Evolutionary conservation across 2,888 invertebrate genomes (phyloP).

Genomic region (Campopleginae sp.): DNA sequence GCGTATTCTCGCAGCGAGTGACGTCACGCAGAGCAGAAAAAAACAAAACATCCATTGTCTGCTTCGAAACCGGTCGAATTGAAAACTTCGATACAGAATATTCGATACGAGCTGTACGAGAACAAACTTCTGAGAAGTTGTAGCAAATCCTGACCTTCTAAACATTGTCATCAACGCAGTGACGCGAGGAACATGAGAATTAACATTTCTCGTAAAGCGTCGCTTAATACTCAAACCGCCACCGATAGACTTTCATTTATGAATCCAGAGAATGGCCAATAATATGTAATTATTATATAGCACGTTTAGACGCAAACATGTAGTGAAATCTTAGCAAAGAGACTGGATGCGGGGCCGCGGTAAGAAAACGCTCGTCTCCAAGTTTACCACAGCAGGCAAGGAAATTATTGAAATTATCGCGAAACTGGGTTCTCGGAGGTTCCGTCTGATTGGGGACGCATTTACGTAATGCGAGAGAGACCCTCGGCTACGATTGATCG

Average conservation of each 20-base stretch:
- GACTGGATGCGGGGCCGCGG: neutral
- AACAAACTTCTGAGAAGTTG: neutral
- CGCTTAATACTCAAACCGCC: neutral
- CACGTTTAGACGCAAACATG: neutral
- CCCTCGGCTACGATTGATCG: neutral
- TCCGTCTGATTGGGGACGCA: neutral
- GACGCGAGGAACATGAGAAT: neutral
- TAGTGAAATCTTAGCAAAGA: slow-evolving; percentile 24
- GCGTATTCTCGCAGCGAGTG: neutral
- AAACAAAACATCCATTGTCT: neutral
- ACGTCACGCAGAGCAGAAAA: neutral
- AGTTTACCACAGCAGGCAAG: neutral
- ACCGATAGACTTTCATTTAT: slow-evolving; percentile 1
- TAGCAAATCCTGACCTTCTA: neutral
- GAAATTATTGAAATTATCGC: slow-evolving; percentile 14
- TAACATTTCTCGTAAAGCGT: slow-evolving; percentile 14
- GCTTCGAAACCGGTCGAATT: neutral
- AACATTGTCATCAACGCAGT: neutral
- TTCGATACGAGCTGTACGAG: neutral
- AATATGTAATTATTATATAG: neutral
- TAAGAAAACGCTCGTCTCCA: neutral
- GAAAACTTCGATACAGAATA: neutral
- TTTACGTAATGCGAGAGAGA: slow-evolving; percentile 23
- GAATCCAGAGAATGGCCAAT: neutral
- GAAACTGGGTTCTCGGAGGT: neutral